Base-by-base conservation (phyloP, 2,797 vertebrate genomes). In the Lagocephalus sceleratus region DNA sequence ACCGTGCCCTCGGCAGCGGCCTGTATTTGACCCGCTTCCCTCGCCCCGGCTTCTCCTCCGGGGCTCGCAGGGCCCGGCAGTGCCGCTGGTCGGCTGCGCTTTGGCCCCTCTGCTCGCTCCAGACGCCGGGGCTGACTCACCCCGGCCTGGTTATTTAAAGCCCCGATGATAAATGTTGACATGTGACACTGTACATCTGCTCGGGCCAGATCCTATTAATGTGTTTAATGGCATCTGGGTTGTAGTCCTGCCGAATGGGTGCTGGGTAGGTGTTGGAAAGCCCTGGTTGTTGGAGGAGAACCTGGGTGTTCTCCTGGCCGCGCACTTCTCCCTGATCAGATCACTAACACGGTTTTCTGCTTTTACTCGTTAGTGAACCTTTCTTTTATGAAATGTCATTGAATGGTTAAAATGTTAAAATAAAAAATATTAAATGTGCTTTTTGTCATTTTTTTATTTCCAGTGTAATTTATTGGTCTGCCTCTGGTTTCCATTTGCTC, bases 371-470 rank as follows among this genome's bases (percentile, higher is more conserved):
- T 60, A 73, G 79, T 94, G 88, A 78, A 82, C 58, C 70, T 81
- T 71, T 93, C 91, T 90, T 92, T 87, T 66, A 66, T 88, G 93
- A 91, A 95, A 91, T 96, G 94, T 97, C 78, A 89, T 91, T 98
- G 94, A 94, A 92, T 98, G 94, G 91, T 95, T 83, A 68, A 81
- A 78, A 83, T 93, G 88, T 95, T 93, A 93, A 94, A 98, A 98
- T 99, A 99, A 99, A 99, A 95, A 90, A 92, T 97, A 92, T 98
- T 87, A 99, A 98, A 94, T 98, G 92, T 97, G 94, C 93, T 96
- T 94, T 96, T 96, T 97, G 97, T 96, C 95, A 86, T 98, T 94
- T 91, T 29, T 93, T 96, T 94, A 93, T 96, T 99, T 97, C 92
- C 90, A 90, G 91, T 95, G 94, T 94, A 92, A 93, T 87, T 85